A percentile compares a stretch with the other conserved stretches of the same genome.
Conservation (phyloP, 2,888 invertebrate genomes). For the Sesia bembeciformis region DNA sequence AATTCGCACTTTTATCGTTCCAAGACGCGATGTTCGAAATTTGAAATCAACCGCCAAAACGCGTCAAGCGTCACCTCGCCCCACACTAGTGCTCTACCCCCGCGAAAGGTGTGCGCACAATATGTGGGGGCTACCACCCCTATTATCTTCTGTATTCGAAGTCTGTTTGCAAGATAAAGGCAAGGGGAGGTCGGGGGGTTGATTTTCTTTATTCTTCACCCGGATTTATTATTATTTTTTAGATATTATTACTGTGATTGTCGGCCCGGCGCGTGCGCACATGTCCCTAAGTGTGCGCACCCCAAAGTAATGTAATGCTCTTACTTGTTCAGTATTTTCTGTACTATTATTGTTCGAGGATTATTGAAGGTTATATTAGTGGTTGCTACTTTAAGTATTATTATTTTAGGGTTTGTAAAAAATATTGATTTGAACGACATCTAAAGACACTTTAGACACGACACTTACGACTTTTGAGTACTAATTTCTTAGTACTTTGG, state of each 20-base stretch:
- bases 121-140: conserved; percentile 56
- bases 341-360: conserved; percentile 49
- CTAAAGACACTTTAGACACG: no score
- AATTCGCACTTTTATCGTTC: not conserved
- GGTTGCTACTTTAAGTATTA: conserved; percentile 28
- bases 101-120: conserved; percentile 63
- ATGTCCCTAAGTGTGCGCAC: conserved; percentile 57
- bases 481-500: no score
- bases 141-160: conserved; percentile 73
- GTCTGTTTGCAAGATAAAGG: conserved; percentile 74
- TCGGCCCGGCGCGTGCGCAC: conserved; percentile 64
- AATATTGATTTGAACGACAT: not conserved
- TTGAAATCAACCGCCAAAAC: conserved; percentile 61
- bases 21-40: conserved; percentile 34
- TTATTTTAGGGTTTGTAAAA: conserved; percentile 11
- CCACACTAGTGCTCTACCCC: conserved; percentile 41
- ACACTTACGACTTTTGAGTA: no score
- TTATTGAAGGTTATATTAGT: conserved; percentile 58
- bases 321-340: conserved; percentile 51
- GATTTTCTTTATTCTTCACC: conserved; percentile 74
- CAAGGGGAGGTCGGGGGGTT: conserved; percentile 67
- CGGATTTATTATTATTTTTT: conserved; percentile 75
- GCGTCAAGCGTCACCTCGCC: conserved; percentile 36
- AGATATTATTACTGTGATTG: conserved; percentile 73
- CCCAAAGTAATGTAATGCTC: conserved; percentile 52